A percentile compares a stretch with the other conserved stretches of the same genome.
phyloP scores from a whole-genome alignment of 2,797 vertebrate species.

The Acipenser ruthenus region DNA sequence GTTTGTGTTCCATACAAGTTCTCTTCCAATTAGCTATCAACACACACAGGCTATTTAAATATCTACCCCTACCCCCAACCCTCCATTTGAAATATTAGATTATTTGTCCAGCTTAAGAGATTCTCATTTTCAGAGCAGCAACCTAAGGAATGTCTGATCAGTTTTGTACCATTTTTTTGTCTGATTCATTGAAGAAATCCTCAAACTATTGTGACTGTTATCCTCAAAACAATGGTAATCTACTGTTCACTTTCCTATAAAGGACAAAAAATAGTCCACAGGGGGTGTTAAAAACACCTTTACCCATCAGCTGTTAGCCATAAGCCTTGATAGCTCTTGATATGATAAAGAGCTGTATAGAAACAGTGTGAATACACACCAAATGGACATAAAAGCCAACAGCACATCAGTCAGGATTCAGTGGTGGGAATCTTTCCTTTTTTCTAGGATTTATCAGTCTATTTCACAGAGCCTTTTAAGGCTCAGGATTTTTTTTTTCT shows the following conservation, averaged over 20 bases:
- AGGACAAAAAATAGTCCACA: background rate
- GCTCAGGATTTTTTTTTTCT: background rate
- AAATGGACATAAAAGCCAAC: constrained; percentile 3
- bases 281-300: background rate
- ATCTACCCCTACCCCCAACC: too few relatives aligned
- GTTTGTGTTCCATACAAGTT: too few relatives aligned
- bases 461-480: constrained; percentile 3
- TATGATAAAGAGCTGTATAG: background rate
- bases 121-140: too few relatives aligned
- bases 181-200: background rate
- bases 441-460: constrained; percentile 27
- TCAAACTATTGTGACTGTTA: background rate
- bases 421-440: constrained; percentile 32
- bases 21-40: too few relatives aligned
- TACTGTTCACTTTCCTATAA: background rate
- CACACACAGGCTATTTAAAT: too few relatives aligned
- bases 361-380: background rate
- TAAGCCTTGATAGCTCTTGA: background rate
- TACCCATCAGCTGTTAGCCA: background rate
- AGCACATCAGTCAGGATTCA: constrained; percentile 2
- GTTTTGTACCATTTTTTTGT: background rate
- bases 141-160: too few relatives aligned
- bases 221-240: background rate
- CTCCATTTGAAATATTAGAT: too few relatives aligned
- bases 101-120: too few relatives aligned